Evolutionary conservation across 2,113 vertebrate species (phyloP).

Genomic region (Motacilla tschutschensis): DNA sequence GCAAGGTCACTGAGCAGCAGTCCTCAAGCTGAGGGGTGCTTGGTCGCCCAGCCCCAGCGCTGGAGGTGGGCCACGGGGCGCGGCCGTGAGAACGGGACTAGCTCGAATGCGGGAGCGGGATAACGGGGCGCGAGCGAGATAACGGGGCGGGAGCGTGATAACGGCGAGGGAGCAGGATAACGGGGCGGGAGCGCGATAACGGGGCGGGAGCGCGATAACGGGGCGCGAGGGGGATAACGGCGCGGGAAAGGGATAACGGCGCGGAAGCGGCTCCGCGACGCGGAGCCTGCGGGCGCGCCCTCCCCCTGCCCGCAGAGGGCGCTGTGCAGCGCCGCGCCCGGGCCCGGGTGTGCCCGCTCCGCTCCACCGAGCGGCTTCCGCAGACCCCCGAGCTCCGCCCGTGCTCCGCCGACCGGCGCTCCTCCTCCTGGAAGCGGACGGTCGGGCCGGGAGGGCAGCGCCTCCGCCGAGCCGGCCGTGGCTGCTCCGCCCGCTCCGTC

Average conservation of each 20-base stretch:
- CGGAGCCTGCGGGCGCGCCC: too few species aligned
- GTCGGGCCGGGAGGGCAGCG: not conserved
- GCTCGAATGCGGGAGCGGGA: not conserved
- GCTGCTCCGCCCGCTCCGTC: too few species aligned
- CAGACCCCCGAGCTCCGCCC: not conserved
- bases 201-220: accelerated
- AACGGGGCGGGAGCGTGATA: accelerated
- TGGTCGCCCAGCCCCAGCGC: accelerated
- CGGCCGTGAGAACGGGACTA: not conserved
- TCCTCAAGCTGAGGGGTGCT: accelerated
- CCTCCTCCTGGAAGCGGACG: not conserved
- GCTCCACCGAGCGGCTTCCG: not conserved
- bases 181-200: not conserved
- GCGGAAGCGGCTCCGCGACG: accelerated
- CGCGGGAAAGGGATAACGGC: accelerated
- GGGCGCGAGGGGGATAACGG: accelerated
- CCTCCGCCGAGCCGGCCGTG: not conserved
- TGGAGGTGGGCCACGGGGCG: accelerated
- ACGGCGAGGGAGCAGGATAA: accelerated
- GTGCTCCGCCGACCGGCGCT: not conserved
- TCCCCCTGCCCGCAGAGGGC: not conserved
- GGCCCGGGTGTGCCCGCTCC: too few species aligned
- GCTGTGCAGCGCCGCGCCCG: not conserved
- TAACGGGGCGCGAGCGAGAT: accelerated
- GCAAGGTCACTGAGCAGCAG: too few species aligned